Evolutionary conservation across 2,113 vertebrate species (phyloP), one percentile per base, ranked within the genome.

Genomic region (Paratilapia polleni): DNA sequence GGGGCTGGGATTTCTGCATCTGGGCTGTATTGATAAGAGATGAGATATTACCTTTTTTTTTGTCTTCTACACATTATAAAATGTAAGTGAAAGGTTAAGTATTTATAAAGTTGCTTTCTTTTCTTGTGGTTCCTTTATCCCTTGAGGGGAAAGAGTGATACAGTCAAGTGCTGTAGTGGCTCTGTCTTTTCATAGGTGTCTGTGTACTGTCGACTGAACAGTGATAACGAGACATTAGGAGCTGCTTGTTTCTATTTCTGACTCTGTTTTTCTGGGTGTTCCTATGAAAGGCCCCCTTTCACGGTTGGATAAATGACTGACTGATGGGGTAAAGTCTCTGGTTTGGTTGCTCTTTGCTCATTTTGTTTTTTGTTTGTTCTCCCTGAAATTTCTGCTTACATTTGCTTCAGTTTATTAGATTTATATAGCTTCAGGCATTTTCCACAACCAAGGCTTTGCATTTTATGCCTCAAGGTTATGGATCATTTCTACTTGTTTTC

Each of bases 271-370:
- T 88, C 63, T 59, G 60, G 36, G 59, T 84, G 47, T 82, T 77
- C 63, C 60, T 28, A 47, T 94, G 89, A 89, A 92, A 89, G 84
- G 79, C 38, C 13, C 24, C 36, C 81, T 87, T 91, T 94, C 88
- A 89, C 64, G 80, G 63, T 59, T 63, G 22, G 54, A 74, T 64
- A 56, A 63, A 61, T 62, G 81, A 84, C 59, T 20, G 74, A 66
- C 36, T 78, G 74, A 86, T 70, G 64, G 58, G 43, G 76, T n/a
- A 54, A 84, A 81, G 49, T 2, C 3, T 64, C 49, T 24, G 52
- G 77, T 88, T 78, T 60, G 24, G 24, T 74, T 56, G 14, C n/a
- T 19, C 59, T 82, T 36, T 62, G 60, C 43, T 78, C 70, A 19
- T 79, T 24, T 49, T 61, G 49, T 57, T 86, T 20, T 63, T 75